Conservation (phyloP, 2,888 invertebrate genomes). For the Vanessa cardui region DNA sequence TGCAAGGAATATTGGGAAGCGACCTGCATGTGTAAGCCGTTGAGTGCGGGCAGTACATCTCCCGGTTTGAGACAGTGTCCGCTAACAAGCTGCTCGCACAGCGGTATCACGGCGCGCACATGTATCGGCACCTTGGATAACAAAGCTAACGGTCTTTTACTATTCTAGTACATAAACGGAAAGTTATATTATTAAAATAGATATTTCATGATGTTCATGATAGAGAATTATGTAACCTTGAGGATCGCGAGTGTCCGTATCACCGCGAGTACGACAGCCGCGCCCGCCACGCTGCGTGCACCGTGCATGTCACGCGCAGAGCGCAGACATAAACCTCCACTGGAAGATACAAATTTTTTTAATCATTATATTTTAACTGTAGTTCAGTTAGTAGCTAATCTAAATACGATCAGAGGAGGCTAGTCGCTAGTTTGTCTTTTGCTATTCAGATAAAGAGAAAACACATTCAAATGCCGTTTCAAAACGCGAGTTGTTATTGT, state of each 20-base stretch:
- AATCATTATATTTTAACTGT: no score
- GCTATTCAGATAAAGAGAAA: no score
- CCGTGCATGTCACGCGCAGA: slow-evolving; percentile 81
- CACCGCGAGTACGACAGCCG: slow-evolving; percentile 88
- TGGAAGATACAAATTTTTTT: slow-evolving; percentile 46
- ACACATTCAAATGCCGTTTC: no score
- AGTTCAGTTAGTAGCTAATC: no score
- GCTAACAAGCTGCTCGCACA: slow-evolving; percentile 92
- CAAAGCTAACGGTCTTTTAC: not conserved
- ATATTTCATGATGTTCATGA: no score
- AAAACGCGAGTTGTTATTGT: no score
- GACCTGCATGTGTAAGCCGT: slow-evolving; percentile 88
- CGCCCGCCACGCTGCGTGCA: slow-evolving; percentile 93
- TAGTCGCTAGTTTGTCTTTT: no score
- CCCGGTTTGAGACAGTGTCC: slow-evolving; percentile 91
- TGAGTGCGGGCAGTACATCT: slow-evolving; percentile 90
- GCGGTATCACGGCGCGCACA: slow-evolving; percentile 85
- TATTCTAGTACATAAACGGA: no score
- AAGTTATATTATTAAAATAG: not conserved
- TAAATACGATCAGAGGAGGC: no score
- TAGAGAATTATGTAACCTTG: slow-evolving; percentile 68
- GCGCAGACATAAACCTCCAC: slow-evolving; percentile 90
- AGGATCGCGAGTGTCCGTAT: slow-evolving; percentile 86
- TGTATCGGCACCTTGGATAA: slow-evolving; percentile 59
- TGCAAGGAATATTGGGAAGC: not conserved